Conservation (phyloP, 2,113 vertebrate species). For the Theropithecus gelada region DNA sequence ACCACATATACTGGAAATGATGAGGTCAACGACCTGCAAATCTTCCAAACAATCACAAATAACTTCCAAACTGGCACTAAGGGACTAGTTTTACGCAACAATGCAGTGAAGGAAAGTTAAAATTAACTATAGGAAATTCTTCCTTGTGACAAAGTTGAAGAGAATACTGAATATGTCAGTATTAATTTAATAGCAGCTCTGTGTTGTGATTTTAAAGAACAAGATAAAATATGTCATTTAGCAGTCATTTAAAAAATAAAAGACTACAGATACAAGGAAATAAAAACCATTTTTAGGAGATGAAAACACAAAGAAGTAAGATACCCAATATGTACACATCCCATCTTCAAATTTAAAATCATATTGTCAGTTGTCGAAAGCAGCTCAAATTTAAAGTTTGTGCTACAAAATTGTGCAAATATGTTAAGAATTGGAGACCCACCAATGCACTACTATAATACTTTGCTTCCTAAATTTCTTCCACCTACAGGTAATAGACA, state of each 20-base stretch:
- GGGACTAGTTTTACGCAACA: not conserved
- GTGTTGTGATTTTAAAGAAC: conserved; percentile 28
- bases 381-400: conserved; percentile 38
- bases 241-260: not conserved
- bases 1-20: not conserved
- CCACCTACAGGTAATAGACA: conserved; percentile 22
- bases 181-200: conserved; percentile 16
- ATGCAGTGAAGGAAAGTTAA: conserved; percentile 17
- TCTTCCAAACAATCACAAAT: conserved; percentile 20
- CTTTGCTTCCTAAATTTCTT: not conserved
- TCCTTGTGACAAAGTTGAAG: conserved; percentile 1
- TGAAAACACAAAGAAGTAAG: not conserved
- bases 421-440: conserved; percentile 5
- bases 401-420: conserved; percentile 20
- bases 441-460: not conserved
- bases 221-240: conserved; percentile 25
- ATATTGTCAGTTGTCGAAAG: not conserved
- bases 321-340: not conserved
- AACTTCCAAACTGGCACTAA: conserved; percentile 34
- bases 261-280: not conserved
- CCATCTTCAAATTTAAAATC: conserved; percentile 52
- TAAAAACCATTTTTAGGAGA: conserved; percentile 29
- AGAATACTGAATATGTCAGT: not conserved
- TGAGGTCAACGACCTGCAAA: conserved; percentile 7
- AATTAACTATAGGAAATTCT: conserved; percentile 13